These are phyloP conservation scores for Petrosia ficiformis DNA, from an alignment of 37 sponge, comb jelly and placozoan genomes.

Conservation along the genomic window DNA sequence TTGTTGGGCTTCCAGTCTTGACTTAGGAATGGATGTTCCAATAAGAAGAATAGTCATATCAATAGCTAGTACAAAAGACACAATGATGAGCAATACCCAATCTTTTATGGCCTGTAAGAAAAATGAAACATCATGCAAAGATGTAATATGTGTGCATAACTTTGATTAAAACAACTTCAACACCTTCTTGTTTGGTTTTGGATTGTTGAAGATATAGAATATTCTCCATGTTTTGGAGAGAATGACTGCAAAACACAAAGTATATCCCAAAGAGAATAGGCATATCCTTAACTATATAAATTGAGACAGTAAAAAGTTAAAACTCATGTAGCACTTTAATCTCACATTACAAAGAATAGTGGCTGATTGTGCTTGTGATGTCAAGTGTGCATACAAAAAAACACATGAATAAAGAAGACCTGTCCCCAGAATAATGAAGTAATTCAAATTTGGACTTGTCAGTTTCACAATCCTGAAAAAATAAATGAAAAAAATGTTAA, in stretches of 20 bases:
- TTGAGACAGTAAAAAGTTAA: neutral
- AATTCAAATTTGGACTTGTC: conserved; percentile 6
- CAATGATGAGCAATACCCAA: conserved; percentile 4
- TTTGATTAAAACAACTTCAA: neutral
- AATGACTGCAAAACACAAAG: conserved; percentile 27
- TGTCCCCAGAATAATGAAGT: conserved; percentile 4
- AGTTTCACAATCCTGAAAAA: conserved; percentile 1
- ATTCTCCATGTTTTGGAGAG: conserved; percentile 46
- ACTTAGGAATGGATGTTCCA: neutral
- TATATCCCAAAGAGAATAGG: conserved; percentile 18
- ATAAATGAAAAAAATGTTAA: neutral
- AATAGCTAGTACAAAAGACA: conserved; percentile 1
- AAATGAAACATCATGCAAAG: too few relatives aligned
- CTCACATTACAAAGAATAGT: conserved; percentile 20
- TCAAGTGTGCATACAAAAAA: neutral
- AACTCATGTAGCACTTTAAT: neutral
- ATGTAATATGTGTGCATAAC: neutral
- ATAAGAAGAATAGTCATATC: neutral
- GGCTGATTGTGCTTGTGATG: neutral
- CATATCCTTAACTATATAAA: conserved; percentile 10
- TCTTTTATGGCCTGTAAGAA: conserved; percentile 31
- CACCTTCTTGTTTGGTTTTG: conserved; percentile 35
- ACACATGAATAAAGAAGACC: neutral
- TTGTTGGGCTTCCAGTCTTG: too few relatives aligned
- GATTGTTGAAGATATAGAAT: conserved; percentile 52